phyloP scores from a whole-genome alignment of 2,888 invertebrate genomes.

The Philereme transversata region DNA sequence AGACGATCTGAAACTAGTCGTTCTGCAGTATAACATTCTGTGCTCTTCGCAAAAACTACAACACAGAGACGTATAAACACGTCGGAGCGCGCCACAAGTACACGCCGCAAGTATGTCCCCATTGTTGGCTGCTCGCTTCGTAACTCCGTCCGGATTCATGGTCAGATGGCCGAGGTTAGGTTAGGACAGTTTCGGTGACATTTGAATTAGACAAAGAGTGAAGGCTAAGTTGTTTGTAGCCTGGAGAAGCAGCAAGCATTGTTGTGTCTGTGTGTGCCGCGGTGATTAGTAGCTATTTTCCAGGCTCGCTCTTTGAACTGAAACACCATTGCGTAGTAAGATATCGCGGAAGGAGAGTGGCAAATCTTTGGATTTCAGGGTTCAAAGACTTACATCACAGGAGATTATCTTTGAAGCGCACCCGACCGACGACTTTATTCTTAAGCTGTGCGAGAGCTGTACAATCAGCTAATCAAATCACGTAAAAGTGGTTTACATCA shows the following conservation, averaged over 20 bases:
- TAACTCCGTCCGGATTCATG: constrained; percentile 31
- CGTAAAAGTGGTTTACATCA: too few species aligned
- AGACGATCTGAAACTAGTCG: background rate
- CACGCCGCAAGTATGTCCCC: constrained; percentile 30
- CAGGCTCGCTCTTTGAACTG: background rate
- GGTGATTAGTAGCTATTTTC: background rate
- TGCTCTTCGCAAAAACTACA: constrained; percentile 28
- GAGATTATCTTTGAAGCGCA: too few species aligned
- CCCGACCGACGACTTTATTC: too few species aligned
- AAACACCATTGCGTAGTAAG: background rate
- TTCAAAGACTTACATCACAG: background rate
- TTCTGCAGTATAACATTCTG: constrained; percentile 18
- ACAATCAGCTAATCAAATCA: too few species aligned
- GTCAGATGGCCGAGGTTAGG: constrained; percentile 23
- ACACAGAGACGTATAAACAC: constrained; percentile 30
- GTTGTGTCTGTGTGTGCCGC: constrained; percentile 1
- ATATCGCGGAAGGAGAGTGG: background rate
- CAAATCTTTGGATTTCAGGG: background rate
- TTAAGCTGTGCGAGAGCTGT: too few species aligned
- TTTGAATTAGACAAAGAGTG: constrained; percentile 26
- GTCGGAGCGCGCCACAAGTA: constrained; percentile 29
- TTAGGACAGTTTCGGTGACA: constrained; percentile 26
- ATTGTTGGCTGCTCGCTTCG: constrained; percentile 32
- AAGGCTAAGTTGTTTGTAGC: constrained; percentile 3
- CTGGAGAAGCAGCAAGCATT: background rate